Evolutionary conservation across 1,140 invertebrate species (phyloP), one percentile per base, ranked within the genome.

Genomic region (Pseudobourletiella spinata): DNA sequence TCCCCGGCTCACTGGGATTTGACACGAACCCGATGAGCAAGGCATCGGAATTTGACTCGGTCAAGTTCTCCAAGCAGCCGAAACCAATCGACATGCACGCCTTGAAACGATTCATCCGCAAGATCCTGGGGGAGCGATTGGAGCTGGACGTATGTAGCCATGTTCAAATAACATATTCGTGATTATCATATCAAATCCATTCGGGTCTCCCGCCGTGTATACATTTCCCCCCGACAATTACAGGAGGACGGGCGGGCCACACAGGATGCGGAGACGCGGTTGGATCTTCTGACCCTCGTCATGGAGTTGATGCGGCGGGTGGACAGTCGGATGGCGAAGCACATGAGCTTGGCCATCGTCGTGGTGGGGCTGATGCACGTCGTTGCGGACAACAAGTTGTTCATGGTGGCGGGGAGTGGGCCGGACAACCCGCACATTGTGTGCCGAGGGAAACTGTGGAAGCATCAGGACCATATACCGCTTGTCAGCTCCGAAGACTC

Each of bases 21-120:
- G 52, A 55, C 22, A 46, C 25, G n/a, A 52, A 61, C 6, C 52
- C 52, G 6, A 44, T 61, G 51, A 56, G 50, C 3, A 61, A 44
- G 25, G 59, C 43, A 3, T 55, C 52, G 6, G 52, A 55, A 22
- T 18, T 55, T 39, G 61, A 59, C 29, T 59, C 63, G 1, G 44
- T 64, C 16, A 30, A 57, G 22, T 64, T 59, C 35, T 58, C 51
- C 8, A 63, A 63, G 18, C 55, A 67, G 30, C 65, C 65, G 1
- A 67, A 67, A 46, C 65, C 61, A 0, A 63, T 67, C 24, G 57
- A 67, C 39, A 67, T 67, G 65, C 57, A 59, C 18, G 24, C 16
- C 22, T 30, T 67, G n/a, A 67, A 67, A 22, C 11, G 14, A 18
- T 22, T 26, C 15, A 58, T 67, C 30, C 16, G 55, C 8, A 46